These are phyloP conservation scores for Lapara coniferarum DNA, from an alignment of 2,888 invertebrate genomes.

Conservation along the genomic window DNA sequence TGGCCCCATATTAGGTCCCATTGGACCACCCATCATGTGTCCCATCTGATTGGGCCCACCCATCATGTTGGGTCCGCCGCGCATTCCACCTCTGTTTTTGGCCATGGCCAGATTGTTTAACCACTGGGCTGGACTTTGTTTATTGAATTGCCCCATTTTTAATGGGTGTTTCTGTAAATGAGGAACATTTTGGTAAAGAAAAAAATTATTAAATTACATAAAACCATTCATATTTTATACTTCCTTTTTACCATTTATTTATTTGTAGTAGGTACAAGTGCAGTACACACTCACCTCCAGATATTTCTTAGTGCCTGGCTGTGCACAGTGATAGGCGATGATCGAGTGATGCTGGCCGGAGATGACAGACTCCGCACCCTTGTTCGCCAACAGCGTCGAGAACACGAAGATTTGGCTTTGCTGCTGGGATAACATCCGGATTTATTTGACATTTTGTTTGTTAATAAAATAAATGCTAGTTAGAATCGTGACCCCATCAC, in stretches of 20 bases:
- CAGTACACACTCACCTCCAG: conserved; percentile 87
- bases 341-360: conserved; percentile 95
- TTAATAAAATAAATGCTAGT: background rate
- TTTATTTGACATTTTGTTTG: conserved; percentile 38
- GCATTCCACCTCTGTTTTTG: conserved; percentile 87
- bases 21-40: conserved; percentile 80
- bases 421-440: conserved; percentile 88
- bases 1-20: conserved; percentile 77
- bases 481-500: background rate
- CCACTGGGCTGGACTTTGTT: conserved; percentile 93
- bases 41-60: conserved; percentile 79
- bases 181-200: conserved; percentile 30
- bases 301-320: conserved; percentile 97
- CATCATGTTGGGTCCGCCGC: conserved; percentile 81
- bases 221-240: background rate
- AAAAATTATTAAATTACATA: no score
- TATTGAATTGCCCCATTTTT: conserved; percentile 93
- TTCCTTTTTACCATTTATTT: background rate
- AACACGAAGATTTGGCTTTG: conserved; percentile 99
- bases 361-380: conserved; percentile 96
- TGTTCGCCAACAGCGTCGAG: conserved; percentile 96
- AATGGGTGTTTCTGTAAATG: conserved; percentile 92
- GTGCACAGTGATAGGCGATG: conserved; percentile 97
- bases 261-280: background rate
- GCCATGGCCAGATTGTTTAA: conserved; percentile 90